Percentiles rank a stretch among this genome's conserved stretches.
Conservation (phyloP, 2,888 invertebrate species). For the Yponomeuta plumbellus region DNA sequence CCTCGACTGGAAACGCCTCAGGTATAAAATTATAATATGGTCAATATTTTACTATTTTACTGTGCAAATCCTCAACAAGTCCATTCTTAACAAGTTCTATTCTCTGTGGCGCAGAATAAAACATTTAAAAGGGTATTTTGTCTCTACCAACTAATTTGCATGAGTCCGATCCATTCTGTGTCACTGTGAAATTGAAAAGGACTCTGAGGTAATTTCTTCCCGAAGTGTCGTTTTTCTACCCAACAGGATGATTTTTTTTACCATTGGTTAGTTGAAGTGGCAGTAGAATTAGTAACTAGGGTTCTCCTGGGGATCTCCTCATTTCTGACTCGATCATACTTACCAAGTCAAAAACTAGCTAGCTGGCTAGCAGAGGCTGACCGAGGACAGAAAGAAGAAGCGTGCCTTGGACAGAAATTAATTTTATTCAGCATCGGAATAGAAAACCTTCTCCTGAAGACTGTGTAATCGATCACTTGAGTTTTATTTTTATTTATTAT, state of each 20-base stretch:
- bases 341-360: no score
- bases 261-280: no score
- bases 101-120: not conserved
- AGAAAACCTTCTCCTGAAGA: not conserved
- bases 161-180: not conserved
- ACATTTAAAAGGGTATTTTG: not conserved
- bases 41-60: no score
- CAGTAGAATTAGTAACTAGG: no score
- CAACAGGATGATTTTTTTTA: no score
- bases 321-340: no score
- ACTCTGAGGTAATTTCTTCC: not conserved
- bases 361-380: no score
- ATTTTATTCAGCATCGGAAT: not conserved
- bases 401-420: no score
- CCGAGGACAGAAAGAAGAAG: no score
- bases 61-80: not conserved
- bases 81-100: not conserved
- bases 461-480: not conserved
- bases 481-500: not conserved
- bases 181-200: not conserved
- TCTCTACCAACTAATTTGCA: slow-evolving; percentile 1
- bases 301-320: no score
- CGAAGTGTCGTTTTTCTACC: not conserved
- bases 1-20: no score
- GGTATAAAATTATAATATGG: no score